phyloP scores from a whole-genome alignment of 2,797 vertebrate species.

The Alcedo atthis region DNA sequence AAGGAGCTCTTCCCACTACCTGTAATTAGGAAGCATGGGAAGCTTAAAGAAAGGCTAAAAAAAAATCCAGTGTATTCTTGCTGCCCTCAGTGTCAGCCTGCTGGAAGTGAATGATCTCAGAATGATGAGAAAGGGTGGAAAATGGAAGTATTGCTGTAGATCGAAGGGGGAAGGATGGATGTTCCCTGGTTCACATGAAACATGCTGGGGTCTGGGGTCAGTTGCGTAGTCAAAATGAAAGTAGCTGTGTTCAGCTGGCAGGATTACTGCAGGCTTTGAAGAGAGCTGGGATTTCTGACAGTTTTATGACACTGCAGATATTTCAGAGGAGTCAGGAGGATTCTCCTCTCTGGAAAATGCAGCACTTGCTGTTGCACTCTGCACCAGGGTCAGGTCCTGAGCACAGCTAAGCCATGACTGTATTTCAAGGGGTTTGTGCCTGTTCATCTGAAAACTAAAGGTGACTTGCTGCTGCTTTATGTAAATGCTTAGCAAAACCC shows the following conservation, averaged over 20 bases:
- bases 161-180: conserved; percentile 8
- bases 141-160: conserved; percentile 35
- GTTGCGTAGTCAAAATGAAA: conserved; percentile 24
- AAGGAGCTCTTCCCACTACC: neutral
- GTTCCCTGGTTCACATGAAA: conserved; percentile 1
- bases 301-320: conserved; percentile 56
- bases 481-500: neutral
- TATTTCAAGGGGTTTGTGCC: neutral
- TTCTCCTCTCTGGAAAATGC: conserved; percentile 17
- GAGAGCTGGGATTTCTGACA: conserved; percentile 34
- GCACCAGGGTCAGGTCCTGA: neutral
- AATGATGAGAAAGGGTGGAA: conserved; percentile 33
- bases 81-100: neutral
- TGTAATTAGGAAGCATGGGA: neutral
- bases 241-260: conserved; percentile 41
- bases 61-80: neutral
- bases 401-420: neutral
- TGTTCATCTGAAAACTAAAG: neutral
- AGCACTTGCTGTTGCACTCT: neutral
- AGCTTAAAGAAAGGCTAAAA: neutral
- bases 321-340: conserved; percentile 29
- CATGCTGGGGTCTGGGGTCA: neutral
- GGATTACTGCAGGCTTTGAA: conserved; percentile 52
- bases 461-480: neutral
- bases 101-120: neutral